phyloP scores from a whole-genome alignment of 2,888 invertebrate genomes.

The Andrena fulva region DNA sequence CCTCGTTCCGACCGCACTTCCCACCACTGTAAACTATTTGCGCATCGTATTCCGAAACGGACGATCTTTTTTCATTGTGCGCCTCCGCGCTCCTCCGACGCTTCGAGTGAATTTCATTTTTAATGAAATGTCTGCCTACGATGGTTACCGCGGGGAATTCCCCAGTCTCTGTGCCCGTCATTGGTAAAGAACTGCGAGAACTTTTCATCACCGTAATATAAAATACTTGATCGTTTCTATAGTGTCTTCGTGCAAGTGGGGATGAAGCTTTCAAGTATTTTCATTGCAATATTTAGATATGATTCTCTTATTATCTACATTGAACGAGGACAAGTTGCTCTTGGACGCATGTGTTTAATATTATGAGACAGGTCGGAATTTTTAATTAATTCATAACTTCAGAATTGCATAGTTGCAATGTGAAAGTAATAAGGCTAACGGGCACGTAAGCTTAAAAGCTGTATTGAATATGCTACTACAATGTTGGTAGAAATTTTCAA shows the following conservation, averaged over 20 bases:
- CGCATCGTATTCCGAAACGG: not conserved
- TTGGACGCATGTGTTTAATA: not conserved
- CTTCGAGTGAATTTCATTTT: not conserved
- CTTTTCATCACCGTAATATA: no score
- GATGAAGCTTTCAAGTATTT: no score
- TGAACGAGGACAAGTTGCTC: no score
- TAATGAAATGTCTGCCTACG: not conserved
- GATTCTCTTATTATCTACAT: no score
- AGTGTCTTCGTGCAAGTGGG: no score
- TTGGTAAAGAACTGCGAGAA: not conserved
- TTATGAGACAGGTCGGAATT: not conserved
- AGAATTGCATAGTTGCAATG: not conserved
- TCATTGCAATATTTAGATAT: no score
- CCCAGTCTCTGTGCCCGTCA: not conserved
- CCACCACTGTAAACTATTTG: conserved; percentile 27
- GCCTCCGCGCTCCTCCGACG: not conserved
- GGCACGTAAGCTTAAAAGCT: not conserved
- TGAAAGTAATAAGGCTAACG: not conserved
- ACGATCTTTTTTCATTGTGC: conserved; percentile 1
- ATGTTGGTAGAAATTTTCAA: not conserved
- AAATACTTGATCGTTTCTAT: no score
- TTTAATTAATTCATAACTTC: not conserved
- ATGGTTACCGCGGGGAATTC: conserved; percentile 9
- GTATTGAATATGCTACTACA: not conserved
- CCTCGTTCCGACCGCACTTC: not conserved